A percentile compares a stretch with the other conserved stretches of the same genome.
These are phyloP conservation scores for Allygus modestus DNA, from an alignment of 2,888 invertebrate genomes.

Conservation along the genomic window DNA sequence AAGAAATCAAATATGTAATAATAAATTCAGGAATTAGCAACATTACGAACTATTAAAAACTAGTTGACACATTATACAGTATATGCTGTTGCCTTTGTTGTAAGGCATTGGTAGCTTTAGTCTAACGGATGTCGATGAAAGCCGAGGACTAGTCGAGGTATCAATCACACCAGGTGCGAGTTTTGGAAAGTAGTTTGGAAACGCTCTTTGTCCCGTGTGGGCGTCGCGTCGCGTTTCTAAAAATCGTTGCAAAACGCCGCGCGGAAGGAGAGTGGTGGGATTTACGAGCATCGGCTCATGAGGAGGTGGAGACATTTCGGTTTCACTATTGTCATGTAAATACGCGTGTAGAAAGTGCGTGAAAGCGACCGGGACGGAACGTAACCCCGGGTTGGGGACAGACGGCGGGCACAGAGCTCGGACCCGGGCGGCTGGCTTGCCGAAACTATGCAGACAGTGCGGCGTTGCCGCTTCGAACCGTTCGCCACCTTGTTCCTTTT, in stretches of 20 bases:
- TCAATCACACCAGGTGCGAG: neutral
- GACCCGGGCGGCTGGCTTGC: neutral
- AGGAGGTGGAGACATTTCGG: slow-evolving; percentile 47
- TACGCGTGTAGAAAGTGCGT: slow-evolving; percentile 55
- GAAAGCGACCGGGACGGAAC: slow-evolving; percentile 32
- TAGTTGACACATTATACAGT: no score
- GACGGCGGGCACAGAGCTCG: neutral
- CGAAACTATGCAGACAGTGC: slow-evolving; percentile 56
- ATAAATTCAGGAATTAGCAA: no score
- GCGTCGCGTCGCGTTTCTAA: slow-evolving; percentile 27
- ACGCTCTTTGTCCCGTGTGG: slow-evolving; percentile 37
- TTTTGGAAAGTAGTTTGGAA: neutral
- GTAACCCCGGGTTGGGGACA: neutral
- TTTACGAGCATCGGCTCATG: slow-evolving; percentile 46
- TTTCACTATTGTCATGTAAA: slow-evolving; percentile 59
- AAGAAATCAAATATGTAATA: no score
- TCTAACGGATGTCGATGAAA: no score
- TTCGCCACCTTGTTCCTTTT: slow-evolving; percentile 9
- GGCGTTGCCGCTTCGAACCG: slow-evolving; percentile 42
- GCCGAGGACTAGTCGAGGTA: no score
- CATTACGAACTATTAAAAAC: no score
- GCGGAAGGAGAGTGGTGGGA: slow-evolving; percentile 28
- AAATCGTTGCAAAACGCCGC: slow-evolving; percentile 28
- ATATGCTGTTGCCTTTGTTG: no score
- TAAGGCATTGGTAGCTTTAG: no score